These are phyloP conservation scores for Leptodactylus fallax DNA, from an alignment of 2,797 vertebrate genomes.

Conservation along the genomic window DNA sequence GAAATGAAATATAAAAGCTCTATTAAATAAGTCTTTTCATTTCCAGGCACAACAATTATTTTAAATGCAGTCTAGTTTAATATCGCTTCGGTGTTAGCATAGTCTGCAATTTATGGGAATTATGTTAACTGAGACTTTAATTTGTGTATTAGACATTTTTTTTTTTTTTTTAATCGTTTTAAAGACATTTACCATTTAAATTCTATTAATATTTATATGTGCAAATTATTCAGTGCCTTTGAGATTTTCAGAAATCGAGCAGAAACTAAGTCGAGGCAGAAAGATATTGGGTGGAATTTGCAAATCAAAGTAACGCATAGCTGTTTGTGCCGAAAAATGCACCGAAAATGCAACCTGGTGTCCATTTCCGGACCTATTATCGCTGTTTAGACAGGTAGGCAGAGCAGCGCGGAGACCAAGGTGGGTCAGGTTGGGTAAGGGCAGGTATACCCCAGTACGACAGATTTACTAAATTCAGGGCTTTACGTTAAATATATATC, in stretches of 20 bases:
- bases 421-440: too few species aligned
- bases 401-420: too few species aligned
- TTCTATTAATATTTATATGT: neutral
- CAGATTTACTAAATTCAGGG: too few species aligned
- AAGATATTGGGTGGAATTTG: neutral
- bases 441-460: too few species aligned
- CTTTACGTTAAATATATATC: too few species aligned
- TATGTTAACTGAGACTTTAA: neutral
- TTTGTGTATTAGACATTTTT: neutral
- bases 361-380: too few species aligned
- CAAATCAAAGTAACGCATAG: too few species aligned
- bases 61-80: constrained; percentile 6
- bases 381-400: too few species aligned
- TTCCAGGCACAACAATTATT: constrained; percentile 13
- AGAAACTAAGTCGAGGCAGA: neutral
- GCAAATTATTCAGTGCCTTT: neutral
- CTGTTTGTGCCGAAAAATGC: too few species aligned
- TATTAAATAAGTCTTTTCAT: constrained; percentile 23
- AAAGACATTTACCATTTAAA: neutral
- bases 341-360: too few species aligned
- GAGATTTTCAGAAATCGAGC: neutral
- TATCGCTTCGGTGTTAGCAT: neutral
- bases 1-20: neutral
- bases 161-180: neutral
- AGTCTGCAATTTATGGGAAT: neutral